Conservation (phyloP, 2,797 vertebrate genomes). For the Martes flavigula region DNA sequence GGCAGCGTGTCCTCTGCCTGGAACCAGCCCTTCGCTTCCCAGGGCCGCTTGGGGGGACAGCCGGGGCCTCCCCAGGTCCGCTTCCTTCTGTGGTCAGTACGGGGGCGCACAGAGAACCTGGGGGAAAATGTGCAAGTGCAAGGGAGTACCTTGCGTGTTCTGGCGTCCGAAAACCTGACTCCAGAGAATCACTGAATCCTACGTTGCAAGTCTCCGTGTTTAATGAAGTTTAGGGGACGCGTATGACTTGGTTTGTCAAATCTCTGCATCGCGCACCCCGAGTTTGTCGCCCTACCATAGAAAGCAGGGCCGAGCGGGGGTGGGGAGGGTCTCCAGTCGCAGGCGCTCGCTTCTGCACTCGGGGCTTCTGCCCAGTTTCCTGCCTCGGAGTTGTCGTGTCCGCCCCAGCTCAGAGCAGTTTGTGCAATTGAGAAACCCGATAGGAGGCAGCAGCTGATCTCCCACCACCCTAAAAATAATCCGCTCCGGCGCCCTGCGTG, state of each 20-base stretch:
- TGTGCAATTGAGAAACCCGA: constrained; percentile 85
- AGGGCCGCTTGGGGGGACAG: background rate
- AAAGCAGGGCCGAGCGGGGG: background rate
- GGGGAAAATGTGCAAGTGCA: background rate
- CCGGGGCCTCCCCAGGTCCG: background rate
- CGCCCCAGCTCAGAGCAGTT: constrained; percentile 77
- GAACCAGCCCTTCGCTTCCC: background rate
- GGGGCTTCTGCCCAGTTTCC: constrained; percentile 80
- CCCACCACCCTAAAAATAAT: constrained; percentile 89
- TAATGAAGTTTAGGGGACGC: background rate
- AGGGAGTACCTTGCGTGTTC: background rate
- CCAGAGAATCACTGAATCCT: background rate
- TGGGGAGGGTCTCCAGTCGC: constrained; percentile 70
- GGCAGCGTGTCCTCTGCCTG: background rate
- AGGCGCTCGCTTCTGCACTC: constrained; percentile 58
- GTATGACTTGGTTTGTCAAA: background rate
- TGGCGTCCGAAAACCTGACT: background rate
- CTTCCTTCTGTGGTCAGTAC: background rate
- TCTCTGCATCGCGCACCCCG: background rate
- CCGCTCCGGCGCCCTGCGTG: constrained; percentile 70
- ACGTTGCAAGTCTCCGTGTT: background rate
- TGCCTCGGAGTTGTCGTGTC: constrained; percentile 72
- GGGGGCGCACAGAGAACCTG: background rate
- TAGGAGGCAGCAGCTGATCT: constrained; percentile 89
- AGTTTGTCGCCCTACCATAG: accelerated